Conservation (phyloP, 2,797 vertebrate genomes). For the Typhlichthys subterraneus region DNA sequence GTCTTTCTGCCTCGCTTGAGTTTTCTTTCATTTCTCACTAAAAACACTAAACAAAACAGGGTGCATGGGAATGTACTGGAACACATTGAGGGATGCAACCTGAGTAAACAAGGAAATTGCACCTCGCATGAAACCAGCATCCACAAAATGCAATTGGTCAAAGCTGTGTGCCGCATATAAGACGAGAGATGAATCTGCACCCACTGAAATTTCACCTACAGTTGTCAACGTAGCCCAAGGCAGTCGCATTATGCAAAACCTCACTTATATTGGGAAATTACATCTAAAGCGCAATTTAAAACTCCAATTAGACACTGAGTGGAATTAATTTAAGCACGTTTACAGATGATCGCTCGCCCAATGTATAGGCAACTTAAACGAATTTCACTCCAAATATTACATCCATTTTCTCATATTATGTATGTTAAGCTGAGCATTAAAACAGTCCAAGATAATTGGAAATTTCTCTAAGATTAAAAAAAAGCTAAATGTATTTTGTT, state of each 20-base stretch:
- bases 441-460: constrained; percentile 12
- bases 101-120: constrained; percentile 45
- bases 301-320: neutral
- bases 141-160: constrained; percentile 12
- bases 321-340: neutral
- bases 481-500: too few species aligned
- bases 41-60: constrained; percentile 33
- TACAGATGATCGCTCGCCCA: neutral
- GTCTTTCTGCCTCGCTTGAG: constrained; percentile 5
- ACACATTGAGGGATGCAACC: constrained; percentile 43
- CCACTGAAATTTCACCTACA: constrained; percentile 16
- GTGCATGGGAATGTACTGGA: constrained; percentile 41
- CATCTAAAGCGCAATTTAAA: neutral
- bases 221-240: constrained; percentile 12
- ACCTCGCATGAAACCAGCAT: constrained; percentile 20
- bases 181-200: constrained; percentile 10
- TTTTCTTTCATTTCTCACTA: neutral
- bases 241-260: constrained; percentile 5
- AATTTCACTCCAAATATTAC: neutral
- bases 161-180: constrained; percentile 6
- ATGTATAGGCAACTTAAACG: neutral
- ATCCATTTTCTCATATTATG: neutral
- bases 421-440: neutral
- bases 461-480: constrained; percentile 11
- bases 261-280: neutral